Conservation (phyloP, 2,888 invertebrate species). For the Saturnia pavonia region DNA sequence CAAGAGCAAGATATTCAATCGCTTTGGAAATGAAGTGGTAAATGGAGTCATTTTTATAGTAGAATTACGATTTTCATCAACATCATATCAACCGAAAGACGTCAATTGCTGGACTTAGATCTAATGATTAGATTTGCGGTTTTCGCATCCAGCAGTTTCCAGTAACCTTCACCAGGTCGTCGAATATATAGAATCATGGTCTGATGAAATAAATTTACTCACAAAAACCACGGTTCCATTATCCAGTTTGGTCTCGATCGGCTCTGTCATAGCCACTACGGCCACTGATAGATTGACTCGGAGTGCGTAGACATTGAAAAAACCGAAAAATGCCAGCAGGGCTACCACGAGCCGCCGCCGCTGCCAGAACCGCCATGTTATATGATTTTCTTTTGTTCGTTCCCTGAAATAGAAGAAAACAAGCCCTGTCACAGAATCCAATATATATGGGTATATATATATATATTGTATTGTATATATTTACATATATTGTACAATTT, state of each 20-base stretch:
- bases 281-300: constrained; percentile 95
- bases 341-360: constrained; percentile 89
- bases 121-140: too few relatives aligned
- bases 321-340: constrained; percentile 90
- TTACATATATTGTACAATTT: too few relatives aligned
- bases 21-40: too few relatives aligned
- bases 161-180: too few relatives aligned
- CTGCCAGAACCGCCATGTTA: constrained; percentile 87
- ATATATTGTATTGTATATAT: too few relatives aligned
- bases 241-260: constrained; percentile 81
- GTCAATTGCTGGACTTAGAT: too few relatives aligned
- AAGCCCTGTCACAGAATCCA: not conserved
- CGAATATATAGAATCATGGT: not conserved
- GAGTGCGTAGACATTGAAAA: constrained; percentile 91
- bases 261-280: constrained; percentile 95
- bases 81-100: too few relatives aligned
- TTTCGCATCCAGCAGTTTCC: too few relatives aligned
- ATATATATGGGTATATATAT: too few relatives aligned
- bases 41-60: too few relatives aligned
- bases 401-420: constrained; percentile 53
- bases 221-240: constrained; percentile 84
- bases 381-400: constrained; percentile 54
- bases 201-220: constrained; percentile 44
- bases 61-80: too few relatives aligned
- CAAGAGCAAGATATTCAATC: too few relatives aligned